Evolutionary conservation across 2,888 invertebrate genomes (phyloP).

Genomic region (Leucophora obtusa): DNA sequence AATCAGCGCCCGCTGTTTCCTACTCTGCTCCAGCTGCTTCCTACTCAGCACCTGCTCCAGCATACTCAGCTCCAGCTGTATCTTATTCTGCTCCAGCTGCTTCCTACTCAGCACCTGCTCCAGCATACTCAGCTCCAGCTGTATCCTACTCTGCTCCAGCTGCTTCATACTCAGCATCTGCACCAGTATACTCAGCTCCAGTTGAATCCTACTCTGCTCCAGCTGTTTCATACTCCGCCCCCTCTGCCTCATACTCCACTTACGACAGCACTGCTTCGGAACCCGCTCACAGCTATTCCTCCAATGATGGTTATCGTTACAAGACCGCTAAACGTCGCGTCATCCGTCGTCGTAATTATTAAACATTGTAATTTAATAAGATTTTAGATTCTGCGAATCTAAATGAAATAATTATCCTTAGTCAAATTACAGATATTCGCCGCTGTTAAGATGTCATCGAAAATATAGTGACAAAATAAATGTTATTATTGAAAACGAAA

Average conservation of each 20-base stretch:
- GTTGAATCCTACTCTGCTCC: conserved; percentile 7
- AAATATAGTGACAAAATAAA: background rate
- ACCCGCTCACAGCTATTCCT: conserved; percentile 54
- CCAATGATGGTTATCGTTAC: conserved; percentile 59
- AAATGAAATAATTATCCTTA: conserved; percentile 13
- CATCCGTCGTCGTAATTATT: conserved; percentile 52
- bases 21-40: conserved; percentile 21
- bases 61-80: conserved; percentile 13
- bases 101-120: conserved; percentile 30
- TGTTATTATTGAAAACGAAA: background rate
- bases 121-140: conserved; percentile 25
- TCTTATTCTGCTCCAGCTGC: conserved; percentile 17
- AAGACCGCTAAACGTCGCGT: conserved; percentile 59
- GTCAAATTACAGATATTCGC: background rate
- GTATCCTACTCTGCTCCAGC: conserved; percentile 32
- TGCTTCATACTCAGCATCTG: conserved; percentile 13
- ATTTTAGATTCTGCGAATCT: conserved; percentile 25
- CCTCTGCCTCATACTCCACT: conserved; percentile 37
- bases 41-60: conserved; percentile 23
- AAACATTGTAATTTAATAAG: conserved; percentile 18
- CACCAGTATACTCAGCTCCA: conserved; percentile 63
- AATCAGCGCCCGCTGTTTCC: conserved; percentile 13
- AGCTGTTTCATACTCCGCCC: conserved; percentile 33
- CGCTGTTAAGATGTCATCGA: background rate
- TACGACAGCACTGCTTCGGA: conserved; percentile 22